These are phyloP conservation scores for Actinemys pallida DNA, from an alignment of 2,113 vertebrate species.

Conservation along the genomic window DNA sequence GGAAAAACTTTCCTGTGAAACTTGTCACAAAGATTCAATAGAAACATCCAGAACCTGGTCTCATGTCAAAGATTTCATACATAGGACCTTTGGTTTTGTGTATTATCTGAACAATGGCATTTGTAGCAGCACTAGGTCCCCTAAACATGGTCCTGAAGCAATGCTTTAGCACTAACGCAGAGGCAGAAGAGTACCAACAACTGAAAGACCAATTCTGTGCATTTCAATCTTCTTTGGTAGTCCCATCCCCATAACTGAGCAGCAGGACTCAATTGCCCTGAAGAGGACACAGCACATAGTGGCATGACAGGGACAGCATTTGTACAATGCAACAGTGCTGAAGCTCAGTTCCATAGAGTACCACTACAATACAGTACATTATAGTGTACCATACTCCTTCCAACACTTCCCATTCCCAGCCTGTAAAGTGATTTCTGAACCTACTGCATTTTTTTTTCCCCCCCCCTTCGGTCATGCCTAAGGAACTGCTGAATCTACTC, in stretches of 20 bases:
- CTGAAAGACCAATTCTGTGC: background rate
- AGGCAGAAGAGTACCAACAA: background rate
- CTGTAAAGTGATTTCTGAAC: background rate
- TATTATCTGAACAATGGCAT: background rate
- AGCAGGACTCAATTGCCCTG: background rate
- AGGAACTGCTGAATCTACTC: conserved; percentile 30
- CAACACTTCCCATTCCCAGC: background rate
- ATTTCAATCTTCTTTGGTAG: background rate
- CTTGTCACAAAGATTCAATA: background rate
- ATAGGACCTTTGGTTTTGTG: background rate
- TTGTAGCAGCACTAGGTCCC: fast-evolving
- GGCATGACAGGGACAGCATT: background rate
- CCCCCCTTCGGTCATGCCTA: conserved; percentile 2
- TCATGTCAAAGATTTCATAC: background rate
- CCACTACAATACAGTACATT: background rate
- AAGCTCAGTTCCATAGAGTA: background rate
- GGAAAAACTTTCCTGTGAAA: background rate
- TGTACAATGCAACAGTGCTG: background rate
- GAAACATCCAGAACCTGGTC: background rate
- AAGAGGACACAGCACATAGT: fast-evolving
- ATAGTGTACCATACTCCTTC: fast-evolving
- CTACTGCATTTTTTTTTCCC: background rate
- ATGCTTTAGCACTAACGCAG: background rate
- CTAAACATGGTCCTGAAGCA: fast-evolving
- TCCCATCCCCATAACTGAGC: background rate